phyloP scores from a whole-genome alignment of 2,797 vertebrate genomes.

The Oophaga sylvatica region DNA sequence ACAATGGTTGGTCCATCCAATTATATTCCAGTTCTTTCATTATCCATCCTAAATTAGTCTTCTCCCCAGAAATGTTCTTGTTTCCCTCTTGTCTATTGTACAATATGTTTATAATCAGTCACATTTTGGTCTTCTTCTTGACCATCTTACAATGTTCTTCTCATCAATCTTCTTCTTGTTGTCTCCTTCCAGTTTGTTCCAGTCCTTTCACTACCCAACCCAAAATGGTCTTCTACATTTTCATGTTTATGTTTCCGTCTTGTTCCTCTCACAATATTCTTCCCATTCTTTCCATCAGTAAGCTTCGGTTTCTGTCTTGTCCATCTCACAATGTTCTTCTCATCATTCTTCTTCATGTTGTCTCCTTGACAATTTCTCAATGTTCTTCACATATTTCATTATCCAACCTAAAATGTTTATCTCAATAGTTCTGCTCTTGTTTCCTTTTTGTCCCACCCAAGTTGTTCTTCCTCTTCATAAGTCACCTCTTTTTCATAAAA shows the following conservation, averaged over 20 bases:
- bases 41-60: too few species aligned
- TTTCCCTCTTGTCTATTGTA: too few species aligned
- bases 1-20: too few species aligned
- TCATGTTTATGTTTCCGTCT: not conserved
- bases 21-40: too few species aligned
- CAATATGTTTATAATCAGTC: not conserved
- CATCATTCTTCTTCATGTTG: not conserved
- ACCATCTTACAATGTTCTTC: not conserved
- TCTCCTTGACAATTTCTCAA: not conserved
- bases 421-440: not conserved
- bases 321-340: not conserved
- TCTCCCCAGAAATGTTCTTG: too few species aligned
- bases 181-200: not conserved
- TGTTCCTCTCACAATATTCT: not conserved
- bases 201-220: not conserved
- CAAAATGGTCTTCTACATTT: not conserved
- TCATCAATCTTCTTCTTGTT: not conserved
- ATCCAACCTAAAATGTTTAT: not conserved
- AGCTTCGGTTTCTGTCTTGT: not conserved
- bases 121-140: not conserved
- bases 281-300: not conserved
- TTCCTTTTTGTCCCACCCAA: not conserved
- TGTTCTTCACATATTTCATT: not conserved
- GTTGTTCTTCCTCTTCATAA: not conserved
- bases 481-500: too few species aligned